phyloP scores from a whole-genome alignment of 1,140 invertebrate species.

The Pseudobourletiella spinata region DNA sequence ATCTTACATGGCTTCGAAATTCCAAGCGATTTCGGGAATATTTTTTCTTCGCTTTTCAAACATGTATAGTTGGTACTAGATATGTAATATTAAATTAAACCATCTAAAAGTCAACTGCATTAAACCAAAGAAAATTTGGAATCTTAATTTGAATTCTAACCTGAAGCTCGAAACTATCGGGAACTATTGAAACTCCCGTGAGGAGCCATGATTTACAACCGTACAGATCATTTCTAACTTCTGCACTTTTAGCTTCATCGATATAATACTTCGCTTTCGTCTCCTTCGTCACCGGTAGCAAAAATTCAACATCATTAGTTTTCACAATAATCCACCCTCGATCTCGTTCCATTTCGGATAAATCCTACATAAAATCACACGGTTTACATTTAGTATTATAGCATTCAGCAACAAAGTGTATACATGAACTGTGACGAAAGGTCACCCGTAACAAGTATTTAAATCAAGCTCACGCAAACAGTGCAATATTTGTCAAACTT shows the following conservation, averaged over 20 bases:
- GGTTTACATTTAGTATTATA: no score
- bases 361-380: no score
- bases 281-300: not conserved
- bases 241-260: slow-evolving; percentile 53
- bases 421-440: no score
- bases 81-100: no score
- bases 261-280: slow-evolving; percentile 19
- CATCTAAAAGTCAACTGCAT: no score
- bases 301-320: not conserved
- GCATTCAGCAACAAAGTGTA: no score
- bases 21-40: slow-evolving; percentile 70
- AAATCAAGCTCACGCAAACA: no score
- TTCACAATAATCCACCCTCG: not conserved
- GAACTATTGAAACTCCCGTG: slow-evolving; percentile 78
- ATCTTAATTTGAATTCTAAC: slow-evolving; percentile 42
- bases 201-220: slow-evolving; percentile 82
- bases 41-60: slow-evolving; percentile 69
- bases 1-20: slow-evolving; percentile 57
- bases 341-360: not conserved
- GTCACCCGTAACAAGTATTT: no score
- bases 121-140: no score
- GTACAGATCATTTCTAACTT: slow-evolving; percentile 55
- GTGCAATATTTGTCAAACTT: no score
- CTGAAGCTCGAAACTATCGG: slow-evolving; percentile 73
- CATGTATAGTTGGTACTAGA: slow-evolving; percentile 65